Evolutionary conservation across 2,113 vertebrate genomes (phyloP).

Genomic region (Strix aluco): DNA sequence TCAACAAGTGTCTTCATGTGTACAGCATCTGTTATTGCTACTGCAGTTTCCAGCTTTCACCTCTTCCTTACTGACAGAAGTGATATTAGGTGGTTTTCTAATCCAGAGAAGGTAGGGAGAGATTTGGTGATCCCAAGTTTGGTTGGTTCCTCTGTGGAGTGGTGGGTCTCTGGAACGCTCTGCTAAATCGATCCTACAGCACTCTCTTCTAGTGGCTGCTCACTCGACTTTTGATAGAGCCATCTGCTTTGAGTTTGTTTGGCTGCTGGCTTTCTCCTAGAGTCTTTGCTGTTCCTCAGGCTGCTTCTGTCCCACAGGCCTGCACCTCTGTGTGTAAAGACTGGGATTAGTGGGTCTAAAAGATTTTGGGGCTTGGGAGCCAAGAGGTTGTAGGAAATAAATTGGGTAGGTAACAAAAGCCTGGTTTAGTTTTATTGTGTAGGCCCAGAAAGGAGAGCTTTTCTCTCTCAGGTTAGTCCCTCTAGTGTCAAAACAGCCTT

Average conservation of each 20-base stretch:
- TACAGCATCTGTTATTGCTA: neutral
- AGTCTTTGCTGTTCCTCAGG: neutral
- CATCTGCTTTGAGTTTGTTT: neutral
- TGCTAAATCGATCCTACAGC: neutral
- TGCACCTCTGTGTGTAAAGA: neutral
- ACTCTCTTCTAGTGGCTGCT: neutral
- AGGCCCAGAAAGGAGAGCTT: neutral
- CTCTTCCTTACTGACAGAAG: neutral
- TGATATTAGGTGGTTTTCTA: neutral
- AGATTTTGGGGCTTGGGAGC: neutral
- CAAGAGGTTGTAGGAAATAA: neutral
- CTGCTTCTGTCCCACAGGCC: neutral
- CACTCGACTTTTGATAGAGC: accelerated
- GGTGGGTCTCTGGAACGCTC: neutral
- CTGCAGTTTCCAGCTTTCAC: neutral
- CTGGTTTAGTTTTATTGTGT: neutral
- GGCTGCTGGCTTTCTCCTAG: neutral
- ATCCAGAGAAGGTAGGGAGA: neutral
- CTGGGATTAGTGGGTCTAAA: neutral
- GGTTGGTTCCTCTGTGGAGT: neutral
- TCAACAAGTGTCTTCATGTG: accelerated
- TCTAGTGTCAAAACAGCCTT: neutral
- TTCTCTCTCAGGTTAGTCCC: neutral
- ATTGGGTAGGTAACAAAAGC: neutral
- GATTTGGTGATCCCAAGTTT: neutral